A percentile compares a stretch with the other conserved stretches of the same genome.
phyloP scores from a whole-genome alignment of 2,888 invertebrate genomes.

The Ditula angustiorana region DNA sequence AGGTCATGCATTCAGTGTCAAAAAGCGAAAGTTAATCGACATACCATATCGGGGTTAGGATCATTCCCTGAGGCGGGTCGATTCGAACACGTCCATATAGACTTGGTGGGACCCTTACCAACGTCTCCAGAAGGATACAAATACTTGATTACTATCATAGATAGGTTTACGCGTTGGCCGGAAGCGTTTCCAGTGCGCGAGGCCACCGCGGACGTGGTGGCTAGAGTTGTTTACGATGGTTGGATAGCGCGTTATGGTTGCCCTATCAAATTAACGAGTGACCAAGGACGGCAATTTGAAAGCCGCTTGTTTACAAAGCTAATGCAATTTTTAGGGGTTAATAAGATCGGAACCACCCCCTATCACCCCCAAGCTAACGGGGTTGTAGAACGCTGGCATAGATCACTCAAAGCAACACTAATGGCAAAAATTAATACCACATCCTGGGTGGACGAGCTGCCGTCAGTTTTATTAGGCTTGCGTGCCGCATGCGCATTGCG shows the following conservation, averaged over 20 bases:
- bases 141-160: constrained; percentile 46
- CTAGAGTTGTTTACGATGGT: constrained; percentile 40
- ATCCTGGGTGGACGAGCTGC: constrained; percentile 40
- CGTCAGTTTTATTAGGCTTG: constrained; percentile 38
- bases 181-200: constrained; percentile 45
- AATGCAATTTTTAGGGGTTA: constrained; percentile 40
- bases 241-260: constrained; percentile 38
- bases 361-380: constrained; percentile 45
- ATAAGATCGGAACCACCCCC: constrained; percentile 37
- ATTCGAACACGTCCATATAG: constrained; percentile 45
- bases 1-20: constrained; percentile 13
- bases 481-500: constrained; percentile 37
- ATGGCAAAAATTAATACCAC: constrained; percentile 30
- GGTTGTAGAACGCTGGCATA: constrained; percentile 44
- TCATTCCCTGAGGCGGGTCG: constrained; percentile 28
- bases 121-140: constrained; percentile 39
- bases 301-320: constrained; percentile 39
- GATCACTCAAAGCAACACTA: constrained; percentile 40
- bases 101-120: constrained; percentile 46
- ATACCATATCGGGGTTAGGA: constrained; percentile 23
- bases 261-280: not conserved
- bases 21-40: not conserved
- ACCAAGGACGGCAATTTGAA: constrained; percentile 42
- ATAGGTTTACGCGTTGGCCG: constrained; percentile 47
- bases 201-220: constrained; percentile 43